phyloP scores from a whole-genome alignment of 2,113 vertebrate genomes.

The Oreochromis niloticus region DNA sequence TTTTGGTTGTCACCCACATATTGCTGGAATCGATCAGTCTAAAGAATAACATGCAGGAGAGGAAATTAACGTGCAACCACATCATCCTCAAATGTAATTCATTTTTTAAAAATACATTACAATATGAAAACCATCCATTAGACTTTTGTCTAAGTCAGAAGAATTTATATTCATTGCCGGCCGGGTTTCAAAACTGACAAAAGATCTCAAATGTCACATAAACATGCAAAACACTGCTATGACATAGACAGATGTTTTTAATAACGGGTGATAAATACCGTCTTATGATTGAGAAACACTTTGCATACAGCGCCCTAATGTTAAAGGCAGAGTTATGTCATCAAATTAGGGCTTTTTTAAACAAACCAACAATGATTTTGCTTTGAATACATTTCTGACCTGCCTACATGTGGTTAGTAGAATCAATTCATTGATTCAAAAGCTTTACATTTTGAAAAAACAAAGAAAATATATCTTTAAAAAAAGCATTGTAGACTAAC shows the following conservation, averaged over 20 bases:
- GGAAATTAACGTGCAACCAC: background rate
- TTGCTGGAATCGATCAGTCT: background rate
- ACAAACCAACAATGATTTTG: background rate
- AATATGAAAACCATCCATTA: background rate
- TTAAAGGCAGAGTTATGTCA: background rate
- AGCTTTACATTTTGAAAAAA: background rate
- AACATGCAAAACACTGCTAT: background rate
- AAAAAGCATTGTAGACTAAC: rapidly evolving
- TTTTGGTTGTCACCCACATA: background rate
- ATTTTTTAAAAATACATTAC: background rate
- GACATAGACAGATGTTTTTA: background rate
- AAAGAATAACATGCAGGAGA: background rate
- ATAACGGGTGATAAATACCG: background rate
- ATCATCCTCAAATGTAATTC: background rate
- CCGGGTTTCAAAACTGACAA: background rate
- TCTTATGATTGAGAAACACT: background rate
- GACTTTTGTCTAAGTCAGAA: background rate
- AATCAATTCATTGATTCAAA: background rate
- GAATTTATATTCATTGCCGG: background rate
- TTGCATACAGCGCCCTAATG: background rate
- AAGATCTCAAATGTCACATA: background rate
- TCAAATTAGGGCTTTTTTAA: background rate
- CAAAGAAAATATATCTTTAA: background rate
- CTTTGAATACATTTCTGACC: background rate
- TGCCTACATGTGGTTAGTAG: background rate